phyloP scores from a whole-genome alignment of 2,797 vertebrate species.

The Acrossocheilus wenchowensis region DNA sequence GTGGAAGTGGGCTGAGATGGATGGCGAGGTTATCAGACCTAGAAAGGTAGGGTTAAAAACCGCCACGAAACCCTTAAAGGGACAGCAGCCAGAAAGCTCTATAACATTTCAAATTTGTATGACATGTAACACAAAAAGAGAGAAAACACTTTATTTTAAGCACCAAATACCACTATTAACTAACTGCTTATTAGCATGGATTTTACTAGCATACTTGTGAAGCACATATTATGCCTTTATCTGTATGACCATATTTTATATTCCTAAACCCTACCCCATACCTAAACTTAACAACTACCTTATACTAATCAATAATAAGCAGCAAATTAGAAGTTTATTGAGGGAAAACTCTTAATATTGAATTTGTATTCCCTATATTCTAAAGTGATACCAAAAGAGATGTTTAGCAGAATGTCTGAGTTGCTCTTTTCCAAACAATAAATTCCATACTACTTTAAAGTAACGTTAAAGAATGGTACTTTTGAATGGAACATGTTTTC shows the following conservation, averaged over 20 bases:
- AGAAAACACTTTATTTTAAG: neutral
- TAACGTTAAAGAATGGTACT: neutral
- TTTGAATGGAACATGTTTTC: too few relatives aligned
- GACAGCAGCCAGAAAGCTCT: neutral
- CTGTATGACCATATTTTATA: neutral
- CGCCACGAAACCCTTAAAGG: neutral
- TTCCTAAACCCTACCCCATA: neutral
- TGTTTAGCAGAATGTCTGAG: neutral
- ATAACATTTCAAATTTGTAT: neutral
- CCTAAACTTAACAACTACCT: neutral
- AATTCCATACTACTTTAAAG: neutral
- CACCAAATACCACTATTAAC: neutral
- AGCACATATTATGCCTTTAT: neutral
- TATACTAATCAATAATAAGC: neutral
- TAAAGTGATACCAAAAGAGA: neutral
- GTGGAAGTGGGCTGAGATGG: slow-evolving; percentile 38
- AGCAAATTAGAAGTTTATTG: neutral
- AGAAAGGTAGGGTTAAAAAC: slow-evolving; percentile 17
- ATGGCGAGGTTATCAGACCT: slow-evolving; percentile 5
- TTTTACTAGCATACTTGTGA: neutral
- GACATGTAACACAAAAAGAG: neutral
- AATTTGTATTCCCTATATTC: neutral
- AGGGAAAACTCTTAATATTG: neutral
- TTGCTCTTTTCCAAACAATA: neutral
- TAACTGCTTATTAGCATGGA: neutral